phyloP scores from a whole-genome alignment of 2,888 invertebrate species.

The Drosophila diplacantha region DNA sequence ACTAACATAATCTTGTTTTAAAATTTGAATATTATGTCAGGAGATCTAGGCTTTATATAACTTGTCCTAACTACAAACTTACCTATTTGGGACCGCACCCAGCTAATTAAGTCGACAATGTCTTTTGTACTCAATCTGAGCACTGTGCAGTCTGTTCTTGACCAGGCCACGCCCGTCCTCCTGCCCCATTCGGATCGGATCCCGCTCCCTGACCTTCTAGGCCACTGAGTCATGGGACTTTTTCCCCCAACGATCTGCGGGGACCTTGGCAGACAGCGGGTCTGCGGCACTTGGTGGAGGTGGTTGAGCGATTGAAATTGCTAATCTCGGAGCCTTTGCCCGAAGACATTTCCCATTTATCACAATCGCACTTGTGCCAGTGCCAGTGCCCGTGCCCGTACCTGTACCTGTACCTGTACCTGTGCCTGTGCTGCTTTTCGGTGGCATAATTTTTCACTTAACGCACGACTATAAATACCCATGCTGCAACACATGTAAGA shows the following conservation, averaged over 20 bases:
- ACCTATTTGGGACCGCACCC: constrained; percentile 1
- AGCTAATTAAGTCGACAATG: constrained; percentile 8
- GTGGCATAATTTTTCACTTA: constrained; percentile 69
- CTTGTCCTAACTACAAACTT: neutral
- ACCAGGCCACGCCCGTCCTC: constrained; percentile 11
- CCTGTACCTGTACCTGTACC: neutral
- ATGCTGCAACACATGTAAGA: constrained; percentile 45
- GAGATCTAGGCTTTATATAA: neutral
- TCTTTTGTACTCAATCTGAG: constrained; percentile 1
- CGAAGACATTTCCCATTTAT: constrained; percentile 63
- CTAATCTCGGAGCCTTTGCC: constrained; percentile 58
- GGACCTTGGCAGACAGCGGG: constrained; percentile 53
- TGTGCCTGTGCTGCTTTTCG: constrained; percentile 18
- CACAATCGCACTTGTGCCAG: constrained; percentile 50
- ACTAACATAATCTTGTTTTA: neutral
- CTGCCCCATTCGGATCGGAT: neutral
- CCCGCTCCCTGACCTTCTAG: constrained; percentile 42
- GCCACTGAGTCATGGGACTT: constrained; percentile 34
- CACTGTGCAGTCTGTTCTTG: constrained; percentile 1
- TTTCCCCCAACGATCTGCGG: neutral
- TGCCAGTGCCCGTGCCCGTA: constrained; percentile 7
- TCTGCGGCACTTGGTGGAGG: constrained; percentile 45
- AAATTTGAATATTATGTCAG: neutral
- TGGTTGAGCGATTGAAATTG: constrained; percentile 29
- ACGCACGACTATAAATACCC: constrained; percentile 68